Conservation (phyloP, 2,797 vertebrate species). For the Sebastes diploproa region DNA sequence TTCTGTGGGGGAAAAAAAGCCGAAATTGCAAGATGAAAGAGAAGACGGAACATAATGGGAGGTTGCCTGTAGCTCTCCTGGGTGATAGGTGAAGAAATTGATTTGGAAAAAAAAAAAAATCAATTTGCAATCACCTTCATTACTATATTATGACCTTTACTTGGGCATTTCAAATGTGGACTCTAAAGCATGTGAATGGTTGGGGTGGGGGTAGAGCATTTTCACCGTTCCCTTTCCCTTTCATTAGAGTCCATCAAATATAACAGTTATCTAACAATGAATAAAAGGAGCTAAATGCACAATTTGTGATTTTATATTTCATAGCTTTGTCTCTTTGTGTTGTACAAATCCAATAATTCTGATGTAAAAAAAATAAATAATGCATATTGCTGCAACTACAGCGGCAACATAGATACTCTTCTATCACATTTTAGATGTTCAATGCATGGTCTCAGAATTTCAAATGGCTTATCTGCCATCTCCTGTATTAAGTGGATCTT, state of each 20-base stretch:
- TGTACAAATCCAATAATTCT: neutral
- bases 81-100: constrained; percentile 48
- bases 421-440: constrained; percentile 25
- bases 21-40: constrained; percentile 12
- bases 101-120: constrained; percentile 50
- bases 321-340: neutral
- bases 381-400: neutral
- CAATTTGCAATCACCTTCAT: constrained; percentile 63
- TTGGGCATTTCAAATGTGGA: constrained; percentile 17
- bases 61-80: constrained; percentile 7
- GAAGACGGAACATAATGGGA: constrained; percentile 8
- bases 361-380: neutral
- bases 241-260: constrained; percentile 7
- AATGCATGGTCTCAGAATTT: constrained; percentile 27
- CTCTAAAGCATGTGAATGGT: neutral
- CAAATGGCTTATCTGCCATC: constrained; percentile 54
- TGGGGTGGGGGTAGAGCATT: neutral
- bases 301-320: neutral
- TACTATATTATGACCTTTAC: constrained; percentile 53
- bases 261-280: neutral
- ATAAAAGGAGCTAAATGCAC: neutral
- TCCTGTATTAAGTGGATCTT: constrained; percentile 58
- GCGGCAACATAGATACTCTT: neutral
- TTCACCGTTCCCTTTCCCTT: neutral
- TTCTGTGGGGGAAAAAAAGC: neutral